Base-by-base conservation (phyloP, 2,113 vertebrate genomes). In the Ammodytes dubius region DNA sequence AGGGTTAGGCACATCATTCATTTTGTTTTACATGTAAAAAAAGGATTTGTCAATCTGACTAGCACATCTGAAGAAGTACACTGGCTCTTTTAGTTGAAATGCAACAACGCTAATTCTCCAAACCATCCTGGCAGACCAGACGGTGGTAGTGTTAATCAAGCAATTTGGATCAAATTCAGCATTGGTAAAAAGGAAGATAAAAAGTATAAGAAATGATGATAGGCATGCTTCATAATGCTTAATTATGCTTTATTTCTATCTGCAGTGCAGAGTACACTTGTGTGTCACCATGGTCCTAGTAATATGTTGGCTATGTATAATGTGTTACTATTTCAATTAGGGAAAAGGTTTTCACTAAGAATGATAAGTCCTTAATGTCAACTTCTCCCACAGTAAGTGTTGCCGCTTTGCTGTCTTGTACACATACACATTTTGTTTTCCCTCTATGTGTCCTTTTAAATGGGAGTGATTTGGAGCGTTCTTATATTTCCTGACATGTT, bases 401-500 rank as follows among this genome's bases (percentile, higher is more conserved):
- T 17, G 1, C 37, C 8, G 37, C 53, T 7, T 12, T 12, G 27
- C 43, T 65, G 7, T 42, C 19, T 3, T 69, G 45, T 70, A 75
- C 17, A 70, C 17, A 54, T 58, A 37, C 2, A 17, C 50, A 17
- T 52, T 64, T 66, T 46, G 37, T 74, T 74, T 64, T 69, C 35
- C 19, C 43, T 67, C 53, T 52, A 14, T 14, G 35, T 37, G 43
- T 57, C 53, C 52, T 46, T 57, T 50, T 67, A 39, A 61, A 78
- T 11, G 3, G 58, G 47, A 70, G 40, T 12, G 15, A 39, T 63
- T 56, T 54, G 6, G 7, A 70, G 37, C 50, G 7, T 65, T 61
- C 71, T 53, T 95, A 91, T 95, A 94, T 96, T 96, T 95, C 70
- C 90, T 94, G 90, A 91, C 93, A 65, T 91, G 92, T 95, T 95